Evolutionary conservation across 2,888 invertebrate species (phyloP).

Genomic region (Eupithecia exiguata): DNA sequence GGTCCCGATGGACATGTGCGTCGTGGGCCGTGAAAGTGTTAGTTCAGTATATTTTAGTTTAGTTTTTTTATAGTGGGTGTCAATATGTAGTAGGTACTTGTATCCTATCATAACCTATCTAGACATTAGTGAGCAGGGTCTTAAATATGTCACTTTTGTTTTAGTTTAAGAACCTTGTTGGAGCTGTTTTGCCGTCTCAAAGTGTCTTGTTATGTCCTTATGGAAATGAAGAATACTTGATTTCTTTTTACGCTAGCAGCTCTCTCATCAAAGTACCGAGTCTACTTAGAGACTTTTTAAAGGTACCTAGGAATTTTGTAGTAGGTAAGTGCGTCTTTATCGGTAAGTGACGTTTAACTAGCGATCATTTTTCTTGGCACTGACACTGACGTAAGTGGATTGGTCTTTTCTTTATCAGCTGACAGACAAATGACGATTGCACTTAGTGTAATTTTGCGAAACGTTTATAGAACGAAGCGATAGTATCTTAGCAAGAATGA

Average conservation of each 20-base stretch:
- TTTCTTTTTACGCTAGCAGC: background rate
- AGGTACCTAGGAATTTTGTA: background rate
- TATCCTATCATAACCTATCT: background rate
- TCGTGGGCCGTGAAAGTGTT: too few species aligned
- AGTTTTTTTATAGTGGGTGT: background rate
- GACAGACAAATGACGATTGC: slow-evolving; percentile 11
- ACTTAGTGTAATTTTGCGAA: slow-evolving; percentile 15
- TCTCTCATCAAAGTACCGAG: background rate
- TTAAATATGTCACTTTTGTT: background rate
- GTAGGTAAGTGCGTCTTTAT: slow-evolving; percentile 8
- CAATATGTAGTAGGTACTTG: background rate
- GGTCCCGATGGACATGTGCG: too few species aligned
- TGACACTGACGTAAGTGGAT: slow-evolving; percentile 20
- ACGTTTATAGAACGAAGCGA: background rate
- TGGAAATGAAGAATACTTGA: background rate
- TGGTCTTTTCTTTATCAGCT: slow-evolving; percentile 8
- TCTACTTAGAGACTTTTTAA: background rate
- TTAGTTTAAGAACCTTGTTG: background rate
- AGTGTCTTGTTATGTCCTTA: background rate
- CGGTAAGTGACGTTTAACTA: slow-evolving; percentile 23
- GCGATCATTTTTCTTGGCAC: slow-evolving; percentile 9
- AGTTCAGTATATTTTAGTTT: too few species aligned
- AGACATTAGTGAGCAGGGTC: background rate
- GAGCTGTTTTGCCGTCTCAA: background rate
- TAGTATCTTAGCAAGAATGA: background rate